These are phyloP conservation scores for Sebastes minor DNA, from an alignment of 2,797 vertebrate species.

Conservation along the genomic window DNA sequence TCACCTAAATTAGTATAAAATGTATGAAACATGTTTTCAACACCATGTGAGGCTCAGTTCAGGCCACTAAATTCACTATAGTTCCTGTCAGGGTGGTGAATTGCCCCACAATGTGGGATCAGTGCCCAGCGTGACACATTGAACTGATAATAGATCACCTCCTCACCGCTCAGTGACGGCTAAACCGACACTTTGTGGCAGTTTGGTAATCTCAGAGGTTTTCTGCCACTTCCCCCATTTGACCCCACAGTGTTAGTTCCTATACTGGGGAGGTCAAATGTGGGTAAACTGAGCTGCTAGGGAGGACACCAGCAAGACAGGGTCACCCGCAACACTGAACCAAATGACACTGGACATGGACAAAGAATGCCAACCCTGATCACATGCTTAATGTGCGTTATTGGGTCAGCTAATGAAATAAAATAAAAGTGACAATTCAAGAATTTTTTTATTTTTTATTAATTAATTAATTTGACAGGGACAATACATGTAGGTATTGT, in stretches of 20 bases:
- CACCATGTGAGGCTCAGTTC: not conserved
- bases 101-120: conserved; percentile 1
- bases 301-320: not conserved
- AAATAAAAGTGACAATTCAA: not conserved
- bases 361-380: not conserved
- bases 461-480: too few relatives aligned
- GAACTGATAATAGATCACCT: conserved; percentile 48
- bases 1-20: not conserved
- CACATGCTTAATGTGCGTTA: not conserved
- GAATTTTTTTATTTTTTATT: too few relatives aligned
- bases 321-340: not conserved
- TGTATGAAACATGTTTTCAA: not conserved
- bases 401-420: not conserved
- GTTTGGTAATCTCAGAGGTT: conserved; percentile 4
- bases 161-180: not conserved
- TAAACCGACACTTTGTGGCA: conserved; percentile 45
- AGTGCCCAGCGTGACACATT: conserved; percentile 25
- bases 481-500: too few relatives aligned
- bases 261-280: conserved; percentile 4
- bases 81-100: not conserved
- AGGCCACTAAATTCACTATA: not conserved
- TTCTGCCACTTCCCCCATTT: not conserved
- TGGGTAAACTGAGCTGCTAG: not conserved
- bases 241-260: not conserved
- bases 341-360: not conserved